Evolutionary conservation across 2,113 vertebrate genomes (phyloP).

Genomic region (Pollimyrus isidori): DNA sequence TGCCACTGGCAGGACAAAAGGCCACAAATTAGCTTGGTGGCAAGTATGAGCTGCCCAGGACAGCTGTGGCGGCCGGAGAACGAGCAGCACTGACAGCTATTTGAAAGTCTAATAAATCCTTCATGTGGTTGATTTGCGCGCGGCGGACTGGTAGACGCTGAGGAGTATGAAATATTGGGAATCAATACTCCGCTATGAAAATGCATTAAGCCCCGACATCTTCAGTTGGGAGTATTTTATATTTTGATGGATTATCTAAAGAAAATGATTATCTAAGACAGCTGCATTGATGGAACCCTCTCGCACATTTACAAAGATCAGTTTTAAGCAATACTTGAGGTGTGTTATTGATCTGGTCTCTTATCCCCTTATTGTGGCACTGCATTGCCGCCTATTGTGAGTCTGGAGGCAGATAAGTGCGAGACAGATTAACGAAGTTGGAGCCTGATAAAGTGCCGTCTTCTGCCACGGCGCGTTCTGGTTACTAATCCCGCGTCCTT

Average conservation of each 20-base stretch:
- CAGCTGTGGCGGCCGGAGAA: conserved; percentile 81
- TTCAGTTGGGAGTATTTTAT: conserved; percentile 79
- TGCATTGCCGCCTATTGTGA: conserved; percentile 54
- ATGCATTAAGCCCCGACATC: conserved; percentile 81
- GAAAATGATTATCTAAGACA: conserved; percentile 62
- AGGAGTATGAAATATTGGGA: conserved; percentile 85
- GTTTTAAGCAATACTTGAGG: conserved; percentile 60
- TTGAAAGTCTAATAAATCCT: conserved; percentile 92
- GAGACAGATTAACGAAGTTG: conserved; percentile 62
- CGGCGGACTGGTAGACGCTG: conserved; percentile 75
- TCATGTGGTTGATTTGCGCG: conserved; percentile 80
- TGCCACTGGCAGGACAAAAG: conserved; percentile 73
- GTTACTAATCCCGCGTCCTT: conserved; percentile 62
- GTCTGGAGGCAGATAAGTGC: conserved; percentile 59
- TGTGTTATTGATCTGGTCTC: conserved; percentile 57
- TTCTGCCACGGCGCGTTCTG: conserved; percentile 70
- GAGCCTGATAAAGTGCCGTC: conserved; percentile 62
- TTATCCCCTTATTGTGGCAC: conserved; percentile 50
- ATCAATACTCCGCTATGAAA: conserved; percentile 89
- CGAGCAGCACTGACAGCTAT: conserved; percentile 88
- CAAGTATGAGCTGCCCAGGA: conserved; percentile 81
- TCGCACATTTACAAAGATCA: conserved; percentile 64
- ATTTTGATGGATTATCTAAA: conserved; percentile 87
- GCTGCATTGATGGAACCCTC: conserved; percentile 54
- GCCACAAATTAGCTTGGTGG: conserved; percentile 92